Base-by-base conservation (phyloP, 2,888 invertebrate species). In the Coelinius sp. region DNA sequence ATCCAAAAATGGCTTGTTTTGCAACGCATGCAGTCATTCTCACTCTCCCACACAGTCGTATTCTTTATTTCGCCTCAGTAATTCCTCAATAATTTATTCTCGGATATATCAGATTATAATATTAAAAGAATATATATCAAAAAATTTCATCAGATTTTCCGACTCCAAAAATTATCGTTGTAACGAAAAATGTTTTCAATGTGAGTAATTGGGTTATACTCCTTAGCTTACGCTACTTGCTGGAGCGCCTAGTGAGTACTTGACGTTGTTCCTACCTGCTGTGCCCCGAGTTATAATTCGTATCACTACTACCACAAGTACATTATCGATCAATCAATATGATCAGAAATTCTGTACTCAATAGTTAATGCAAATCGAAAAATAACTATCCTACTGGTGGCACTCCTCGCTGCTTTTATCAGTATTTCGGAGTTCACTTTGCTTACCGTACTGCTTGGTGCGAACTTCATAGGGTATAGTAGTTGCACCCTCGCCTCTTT, bases 371-470 rank as follows among this genome's bases (percentile, higher is more conserved):
- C 14, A 52, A 25, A 38, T 25, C 27, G 35, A 73, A 56, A 38
- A 59, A 31, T 20, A 49, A 25, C 41, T 63, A 27, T 44, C 8
- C 22, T 56, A 46, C 63, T 22, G 25, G 66, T 79, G 85, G 84
- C 85, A 85, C 84, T 86, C 86, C 86, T 85, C 81, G 86, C 86
- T 85, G 86, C 86, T 76, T 85, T 70, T 12, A 44, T 63, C 12
- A 24, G 41, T 70, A 52, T 31, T 41, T 44, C 12, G 41, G 14
- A 24, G 67, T 70, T 27, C 49, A 64, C 63, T 75, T 82, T 83
- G 90, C 97, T 95, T 95, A 98, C 98, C 97, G 91, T 97, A 98
- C 93, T 97, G 97, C 89, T 97, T 97, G 67, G 99, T 99, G 89
- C 96, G 93, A 81, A 97, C 96, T 78, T 96, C 95, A 79, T 97